phyloP scores from a whole-genome alignment of 2,113 vertebrate species.

The Zosterops lateralis region DNA sequence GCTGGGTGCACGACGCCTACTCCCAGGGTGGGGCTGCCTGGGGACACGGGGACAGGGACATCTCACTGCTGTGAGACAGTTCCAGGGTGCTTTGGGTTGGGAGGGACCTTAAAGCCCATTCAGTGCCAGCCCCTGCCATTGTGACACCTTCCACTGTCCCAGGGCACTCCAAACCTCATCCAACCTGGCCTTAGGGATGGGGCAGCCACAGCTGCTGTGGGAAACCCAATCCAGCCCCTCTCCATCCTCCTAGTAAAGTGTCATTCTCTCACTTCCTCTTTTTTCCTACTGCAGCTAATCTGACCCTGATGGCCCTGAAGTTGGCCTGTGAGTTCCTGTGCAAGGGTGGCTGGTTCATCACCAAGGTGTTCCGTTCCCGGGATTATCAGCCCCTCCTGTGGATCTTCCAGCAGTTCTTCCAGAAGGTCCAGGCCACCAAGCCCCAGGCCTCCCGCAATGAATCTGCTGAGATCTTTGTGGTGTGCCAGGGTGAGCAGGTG shows the following conservation, averaged over 20 bases:
- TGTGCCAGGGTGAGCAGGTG: conserved; percentile 86
- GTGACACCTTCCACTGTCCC: neutral
- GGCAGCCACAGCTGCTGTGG: neutral
- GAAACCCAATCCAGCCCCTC: fast-evolving
- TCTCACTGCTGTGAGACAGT: fast-evolving
- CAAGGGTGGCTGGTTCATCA: conserved; percentile 92
- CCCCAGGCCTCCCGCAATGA: conserved; percentile 95
- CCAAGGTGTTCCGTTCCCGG: conserved; percentile 94
- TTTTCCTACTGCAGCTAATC: conserved; percentile 73
- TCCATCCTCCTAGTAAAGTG: neutral
- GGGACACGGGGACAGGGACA: fast-evolving
- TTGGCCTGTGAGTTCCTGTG: conserved; percentile 90
- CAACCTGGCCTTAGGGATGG: neutral
- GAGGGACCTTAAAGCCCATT: fast-evolving
- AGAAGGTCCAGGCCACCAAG: conserved; percentile 92
- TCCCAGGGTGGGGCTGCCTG: conserved; percentile 80
- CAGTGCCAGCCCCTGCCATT: no score
- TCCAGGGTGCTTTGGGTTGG: neutral
- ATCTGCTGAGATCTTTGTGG: conserved; percentile 96
- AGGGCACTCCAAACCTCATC: fast-evolving
- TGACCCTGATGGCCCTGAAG: conserved; percentile 92
- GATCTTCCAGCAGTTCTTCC: conserved; percentile 98
- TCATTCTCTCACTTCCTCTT: fast-evolving
- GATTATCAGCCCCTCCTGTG: conserved; percentile 95
- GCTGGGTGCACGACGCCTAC: conserved; percentile 94